These are phyloP conservation scores for Tenthredo distinguenda DNA, from an alignment of 2,888 invertebrate species.

Conservation along the genomic window DNA sequence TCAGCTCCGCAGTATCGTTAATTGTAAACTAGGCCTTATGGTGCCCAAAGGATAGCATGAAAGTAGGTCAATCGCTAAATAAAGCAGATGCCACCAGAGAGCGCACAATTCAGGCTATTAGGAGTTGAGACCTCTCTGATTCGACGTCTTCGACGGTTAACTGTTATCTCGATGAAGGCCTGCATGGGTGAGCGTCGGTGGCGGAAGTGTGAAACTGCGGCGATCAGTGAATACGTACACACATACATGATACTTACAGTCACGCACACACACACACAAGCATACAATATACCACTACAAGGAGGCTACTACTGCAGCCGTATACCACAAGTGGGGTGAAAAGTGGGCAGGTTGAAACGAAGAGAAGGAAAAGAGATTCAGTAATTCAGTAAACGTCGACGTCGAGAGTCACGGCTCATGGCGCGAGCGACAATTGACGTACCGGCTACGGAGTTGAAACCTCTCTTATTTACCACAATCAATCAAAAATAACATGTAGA, in stretches of 20 bases:
- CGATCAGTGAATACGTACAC: conserved; percentile 10
- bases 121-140: neutral
- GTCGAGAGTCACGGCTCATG: neutral
- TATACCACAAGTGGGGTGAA: conserved; percentile 5
- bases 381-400: conserved; percentile 34
- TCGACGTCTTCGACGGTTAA: neutral
- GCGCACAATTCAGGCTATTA: neutral
- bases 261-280: neutral
- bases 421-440: conserved; percentile 18
- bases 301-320: neutral
- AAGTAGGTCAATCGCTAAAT: neutral
- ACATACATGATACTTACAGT: neutral
- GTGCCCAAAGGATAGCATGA: neutral
- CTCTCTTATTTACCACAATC: neutral
- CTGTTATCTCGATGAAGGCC: neutral
- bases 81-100: neutral
- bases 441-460: neutral
- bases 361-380: neutral
- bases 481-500: neutral
- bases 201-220: conserved; percentile 10
- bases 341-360: conserved; percentile 8
- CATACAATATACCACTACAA: neutral
- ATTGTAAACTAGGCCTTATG: neutral
- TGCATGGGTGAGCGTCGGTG: neutral
- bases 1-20: neutral